Evolutionary conservation across 2,113 vertebrate species (phyloP).

Genomic region (Chaetodon auriga): DNA sequence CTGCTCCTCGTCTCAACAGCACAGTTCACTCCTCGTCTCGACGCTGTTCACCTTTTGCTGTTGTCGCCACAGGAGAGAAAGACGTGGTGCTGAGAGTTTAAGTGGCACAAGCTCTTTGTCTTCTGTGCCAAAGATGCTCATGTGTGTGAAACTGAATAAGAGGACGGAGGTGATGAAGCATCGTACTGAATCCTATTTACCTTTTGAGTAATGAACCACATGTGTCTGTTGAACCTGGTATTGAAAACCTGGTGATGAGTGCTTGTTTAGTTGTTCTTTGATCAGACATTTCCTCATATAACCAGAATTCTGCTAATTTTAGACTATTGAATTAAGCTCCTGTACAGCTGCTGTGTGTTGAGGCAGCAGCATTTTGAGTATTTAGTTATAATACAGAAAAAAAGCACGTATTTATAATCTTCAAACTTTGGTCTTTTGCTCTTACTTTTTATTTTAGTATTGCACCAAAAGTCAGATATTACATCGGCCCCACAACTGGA

Average conservation of each 20-base stretch:
- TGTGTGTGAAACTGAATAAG: not conserved
- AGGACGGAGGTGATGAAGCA: not conserved
- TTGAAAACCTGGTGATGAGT: not conserved
- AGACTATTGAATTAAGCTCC: not conserved
- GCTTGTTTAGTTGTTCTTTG: not conserved
- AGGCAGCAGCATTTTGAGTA: not conserved
- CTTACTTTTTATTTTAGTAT: not conserved
- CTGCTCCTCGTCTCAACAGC: not conserved
- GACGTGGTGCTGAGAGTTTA: not conserved
- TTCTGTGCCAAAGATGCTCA: not conserved
- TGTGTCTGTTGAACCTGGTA: not conserved
- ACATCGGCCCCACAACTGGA: not conserved
- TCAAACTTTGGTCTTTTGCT: not conserved
- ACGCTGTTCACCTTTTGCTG: not conserved
- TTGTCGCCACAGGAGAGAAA: not conserved
- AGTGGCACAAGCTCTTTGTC: not conserved
- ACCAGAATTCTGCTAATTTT: not conserved
- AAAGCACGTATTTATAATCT: not conserved
- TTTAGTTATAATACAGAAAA: not conserved
- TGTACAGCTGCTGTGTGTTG: not conserved
- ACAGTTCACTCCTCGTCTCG: not conserved
- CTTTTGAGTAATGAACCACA: not conserved
- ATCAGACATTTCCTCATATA: slow-evolving; percentile 13
- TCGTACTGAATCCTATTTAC: not conserved
- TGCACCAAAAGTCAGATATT: not conserved